These are phyloP conservation scores for Notodonta ziczac DNA, from an alignment of 2,888 invertebrate species.

Conservation along the genomic window DNA sequence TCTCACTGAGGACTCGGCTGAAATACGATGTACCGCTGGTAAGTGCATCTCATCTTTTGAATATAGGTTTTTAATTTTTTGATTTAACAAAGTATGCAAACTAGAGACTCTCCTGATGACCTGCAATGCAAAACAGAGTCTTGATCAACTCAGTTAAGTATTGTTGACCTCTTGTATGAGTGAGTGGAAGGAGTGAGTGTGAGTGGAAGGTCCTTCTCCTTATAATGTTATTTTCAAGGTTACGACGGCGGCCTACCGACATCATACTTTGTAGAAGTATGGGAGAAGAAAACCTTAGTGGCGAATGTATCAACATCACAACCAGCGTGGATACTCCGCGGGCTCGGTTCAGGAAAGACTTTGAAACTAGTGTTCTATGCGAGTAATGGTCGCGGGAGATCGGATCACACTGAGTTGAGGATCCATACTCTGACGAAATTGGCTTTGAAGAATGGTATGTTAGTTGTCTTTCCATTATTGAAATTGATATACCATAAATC, in stretches of 20 bases:
- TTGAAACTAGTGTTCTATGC: slow-evolving; percentile 92
- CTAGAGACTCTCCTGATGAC: no score
- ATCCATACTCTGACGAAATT: slow-evolving; percentile 69
- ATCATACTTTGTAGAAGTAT: slow-evolving; percentile 89
- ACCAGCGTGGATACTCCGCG: slow-evolving; percentile 90
- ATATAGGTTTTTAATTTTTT: no score
- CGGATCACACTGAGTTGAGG: slow-evolving; percentile 85
- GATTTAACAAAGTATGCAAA: no score
- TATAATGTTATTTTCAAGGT: slow-evolving; percentile 61
- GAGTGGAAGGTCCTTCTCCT: no score
- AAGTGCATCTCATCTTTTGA: slow-evolving; percentile 21
- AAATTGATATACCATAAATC: no score
- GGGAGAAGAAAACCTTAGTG: slow-evolving; percentile 85
- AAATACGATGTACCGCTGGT: slow-evolving; percentile 88
- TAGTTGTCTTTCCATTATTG: neutral
- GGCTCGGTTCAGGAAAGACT: slow-evolving; percentile 90
- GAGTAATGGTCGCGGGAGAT: slow-evolving; percentile 92
- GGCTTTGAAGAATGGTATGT: slow-evolving; percentile 72
- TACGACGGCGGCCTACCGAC: slow-evolving; percentile 93
- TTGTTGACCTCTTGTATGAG: no score
- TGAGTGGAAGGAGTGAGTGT: no score
- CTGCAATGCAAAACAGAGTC: no score
- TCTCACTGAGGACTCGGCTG: slow-evolving; percentile 90
- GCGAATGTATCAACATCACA: slow-evolving; percentile 89
- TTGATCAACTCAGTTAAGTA: no score